A percentile compares a stretch with the other conserved stretches of the same genome.
Conservation (phyloP, 2,113 vertebrate species). For the Dendrocopos noguchii region DNA sequence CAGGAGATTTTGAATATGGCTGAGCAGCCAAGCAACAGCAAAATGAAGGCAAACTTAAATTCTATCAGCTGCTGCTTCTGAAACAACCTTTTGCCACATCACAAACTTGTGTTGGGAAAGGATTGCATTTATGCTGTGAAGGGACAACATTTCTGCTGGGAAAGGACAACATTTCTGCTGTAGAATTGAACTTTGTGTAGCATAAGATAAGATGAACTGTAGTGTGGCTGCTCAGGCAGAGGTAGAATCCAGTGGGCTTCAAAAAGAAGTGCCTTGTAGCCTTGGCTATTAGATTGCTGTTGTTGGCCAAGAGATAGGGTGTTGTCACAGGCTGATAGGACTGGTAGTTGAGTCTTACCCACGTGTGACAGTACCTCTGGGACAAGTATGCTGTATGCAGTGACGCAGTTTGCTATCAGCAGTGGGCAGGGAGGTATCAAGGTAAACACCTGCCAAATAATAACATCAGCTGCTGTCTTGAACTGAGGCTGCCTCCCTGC, state of each 20-base stretch:
- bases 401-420: not conserved
- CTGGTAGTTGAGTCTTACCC: not conserved
- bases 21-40: not conserved
- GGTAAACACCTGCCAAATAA: not conserved
- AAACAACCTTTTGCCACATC: not conserved
- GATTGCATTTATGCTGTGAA: not conserved
- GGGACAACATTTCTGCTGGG: no score
- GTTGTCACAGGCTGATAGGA: not conserved
- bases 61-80: not conserved
- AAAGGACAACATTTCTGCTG: not conserved
- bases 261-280: not conserved
- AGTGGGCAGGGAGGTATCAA: not conserved
- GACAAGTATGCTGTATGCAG: not conserved
- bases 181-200: not conserved
- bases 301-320: not conserved
- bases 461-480: not conserved
- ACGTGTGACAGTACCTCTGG: not conserved
- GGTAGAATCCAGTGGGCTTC: not conserved
- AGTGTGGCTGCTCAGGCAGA: not conserved
- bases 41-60: not conserved
- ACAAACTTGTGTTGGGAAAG: not conserved
- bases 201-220: not conserved
- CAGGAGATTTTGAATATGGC: not conserved
- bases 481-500: not conserved
- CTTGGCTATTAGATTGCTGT: not conserved